Percentiles rank a stretch among this genome's conserved stretches.
Conservation (phyloP, 2,797 vertebrate genomes). For the Cephalopachus bancanus region DNA sequence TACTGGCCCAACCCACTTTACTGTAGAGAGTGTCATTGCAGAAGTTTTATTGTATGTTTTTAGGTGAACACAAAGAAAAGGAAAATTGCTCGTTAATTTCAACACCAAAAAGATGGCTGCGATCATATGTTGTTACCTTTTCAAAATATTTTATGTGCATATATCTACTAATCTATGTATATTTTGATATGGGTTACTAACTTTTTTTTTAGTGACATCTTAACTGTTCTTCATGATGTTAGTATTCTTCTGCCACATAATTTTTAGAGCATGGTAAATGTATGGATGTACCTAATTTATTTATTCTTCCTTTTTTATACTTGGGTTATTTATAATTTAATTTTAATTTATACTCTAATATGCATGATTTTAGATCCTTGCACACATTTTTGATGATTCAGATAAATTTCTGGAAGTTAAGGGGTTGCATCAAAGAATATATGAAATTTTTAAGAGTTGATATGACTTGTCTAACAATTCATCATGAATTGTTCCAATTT, state of each 20-base stretch:
- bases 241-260: not conserved
- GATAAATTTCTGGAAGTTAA: conserved; percentile 24
- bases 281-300: not conserved
- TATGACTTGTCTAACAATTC: not conserved
- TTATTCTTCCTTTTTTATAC: not conserved
- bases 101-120: not conserved
- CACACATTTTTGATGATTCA: not conserved
- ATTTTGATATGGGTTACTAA: conserved; percentile 4
- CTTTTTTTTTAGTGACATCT: not conserved
- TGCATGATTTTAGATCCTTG: not conserved
- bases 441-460: not conserved
- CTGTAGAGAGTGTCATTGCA: not conserved
- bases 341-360: conserved; percentile 46
- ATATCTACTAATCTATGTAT: not conserved
- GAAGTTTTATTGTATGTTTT: not conserved
- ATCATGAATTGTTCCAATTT: not conserved
- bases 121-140: not conserved
- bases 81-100: not conserved
- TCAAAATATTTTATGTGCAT: not conserved
- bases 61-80: not conserved
- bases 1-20: not conserved
- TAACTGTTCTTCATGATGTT: not conserved
- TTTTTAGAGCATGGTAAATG: not conserved
- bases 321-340: not conserved
- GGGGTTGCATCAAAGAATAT: not conserved